A percentile compares a stretch with the other conserved stretches of the same genome.
Evolutionary conservation across 2,888 invertebrate species (phyloP).

Genomic region (Ectemnius continuus): DNA sequence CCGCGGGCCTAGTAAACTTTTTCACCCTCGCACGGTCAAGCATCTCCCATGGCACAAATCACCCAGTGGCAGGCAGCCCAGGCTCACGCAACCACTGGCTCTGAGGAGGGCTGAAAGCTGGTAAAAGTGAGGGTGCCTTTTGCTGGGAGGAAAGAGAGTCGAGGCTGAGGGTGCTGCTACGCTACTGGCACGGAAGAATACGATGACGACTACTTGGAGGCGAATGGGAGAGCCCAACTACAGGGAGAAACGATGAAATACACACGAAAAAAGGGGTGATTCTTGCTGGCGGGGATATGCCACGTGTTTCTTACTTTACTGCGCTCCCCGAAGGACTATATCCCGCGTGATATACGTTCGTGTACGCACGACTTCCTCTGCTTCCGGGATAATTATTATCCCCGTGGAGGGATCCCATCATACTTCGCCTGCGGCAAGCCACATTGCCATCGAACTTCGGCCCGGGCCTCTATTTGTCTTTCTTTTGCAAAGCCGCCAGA

Average conservation of each 20-base stretch:
- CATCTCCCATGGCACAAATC: constrained; percentile 59
- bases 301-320: constrained; percentile 25
- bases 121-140: constrained; percentile 3
- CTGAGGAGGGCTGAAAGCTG: background rate
- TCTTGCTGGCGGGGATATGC: background rate
- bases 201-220: background rate
- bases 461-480: background rate
- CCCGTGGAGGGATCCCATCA: constrained; percentile 6
- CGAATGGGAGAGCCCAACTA: background rate
- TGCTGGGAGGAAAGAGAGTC: background rate
- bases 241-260: constrained; percentile 14
- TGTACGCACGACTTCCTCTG: constrained; percentile 16
- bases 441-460: background rate
- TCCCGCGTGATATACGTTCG: constrained; percentile 31
- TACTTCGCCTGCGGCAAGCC: background rate
- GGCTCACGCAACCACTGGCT: background rate
- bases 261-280: constrained; percentile 14
- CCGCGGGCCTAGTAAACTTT: constrained; percentile 65
- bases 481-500: too few species aligned
- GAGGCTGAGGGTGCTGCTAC: background rate
- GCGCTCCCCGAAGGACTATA: constrained; percentile 26
- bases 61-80: constrained; percentile 33
- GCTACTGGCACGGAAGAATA: constrained; percentile 22
- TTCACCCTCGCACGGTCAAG: constrained; percentile 54
- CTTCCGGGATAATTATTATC: constrained; percentile 51